Percentiles rank a stretch among this genome's conserved stretches.
Evolutionary conservation across 2,888 invertebrate genomes (phyloP).

Genomic region (Onthophagus sagittarius): DNA sequence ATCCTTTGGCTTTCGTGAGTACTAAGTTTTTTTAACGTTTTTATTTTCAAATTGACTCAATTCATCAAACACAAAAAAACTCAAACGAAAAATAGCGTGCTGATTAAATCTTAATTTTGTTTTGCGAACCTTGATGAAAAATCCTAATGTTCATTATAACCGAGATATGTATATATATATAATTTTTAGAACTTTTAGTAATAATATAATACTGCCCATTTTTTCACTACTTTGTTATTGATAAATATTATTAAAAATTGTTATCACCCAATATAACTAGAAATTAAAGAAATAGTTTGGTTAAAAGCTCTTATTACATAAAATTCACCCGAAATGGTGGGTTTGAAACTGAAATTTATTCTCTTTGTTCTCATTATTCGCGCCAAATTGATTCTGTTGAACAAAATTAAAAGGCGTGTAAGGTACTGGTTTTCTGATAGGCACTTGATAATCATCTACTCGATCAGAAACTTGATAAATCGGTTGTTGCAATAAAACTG

Average conservation of each 20-base stretch:
- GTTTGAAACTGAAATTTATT: not conserved
- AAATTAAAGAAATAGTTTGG: not conserved
- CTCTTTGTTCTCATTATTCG: conserved; percentile 14
- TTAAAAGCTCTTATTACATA: not conserved
- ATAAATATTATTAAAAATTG: not conserved
- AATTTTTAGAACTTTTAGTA: too few relatives aligned
- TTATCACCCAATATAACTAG: not conserved
- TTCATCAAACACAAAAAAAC: not conserved
- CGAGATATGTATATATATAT: too few relatives aligned
- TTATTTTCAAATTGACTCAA: not conserved
- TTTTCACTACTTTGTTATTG: not conserved
- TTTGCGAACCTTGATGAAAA: too few relatives aligned
- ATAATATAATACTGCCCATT: not conserved
- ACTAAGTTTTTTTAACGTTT: not conserved
- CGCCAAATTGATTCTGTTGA: conserved; percentile 25
- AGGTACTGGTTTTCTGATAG: conserved; percentile 32
- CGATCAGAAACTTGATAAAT: conserved; percentile 18
- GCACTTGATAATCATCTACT: conserved; percentile 20
- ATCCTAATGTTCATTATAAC: too few relatives aligned
- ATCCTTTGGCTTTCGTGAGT: not conserved
- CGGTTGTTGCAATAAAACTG: conserved; percentile 33
- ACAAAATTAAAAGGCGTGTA: conserved; percentile 34
- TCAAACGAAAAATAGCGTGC: too few relatives aligned
- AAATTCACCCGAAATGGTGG: conserved; percentile 14
- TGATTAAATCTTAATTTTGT: too few relatives aligned